A percentile compares a stretch with the other conserved stretches of the same genome.
These are phyloP conservation scores for Uria lomvia DNA, from an alignment of 2,113 vertebrate species.

Conservation along the genomic window DNA sequence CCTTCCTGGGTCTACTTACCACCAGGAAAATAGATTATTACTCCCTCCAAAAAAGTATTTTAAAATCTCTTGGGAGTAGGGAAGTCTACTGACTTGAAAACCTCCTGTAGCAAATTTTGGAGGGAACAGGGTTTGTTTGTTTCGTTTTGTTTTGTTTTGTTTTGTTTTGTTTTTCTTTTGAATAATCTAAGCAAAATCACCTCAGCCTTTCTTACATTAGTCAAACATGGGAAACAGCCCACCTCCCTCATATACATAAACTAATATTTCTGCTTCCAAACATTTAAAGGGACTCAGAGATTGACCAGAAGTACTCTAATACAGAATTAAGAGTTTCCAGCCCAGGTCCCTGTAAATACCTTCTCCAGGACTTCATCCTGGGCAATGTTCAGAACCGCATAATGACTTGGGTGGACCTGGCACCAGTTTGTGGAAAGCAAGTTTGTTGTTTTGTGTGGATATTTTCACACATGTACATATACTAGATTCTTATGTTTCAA, in stretches of 20 bases:
- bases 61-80: neutral
- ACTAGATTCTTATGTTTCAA: neutral
- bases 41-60: neutral
- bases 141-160: too few species aligned
- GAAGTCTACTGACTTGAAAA: neutral
- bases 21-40: neutral
- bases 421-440: neutral
- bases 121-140: accelerated
- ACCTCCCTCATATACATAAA: neutral
- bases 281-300: neutral
- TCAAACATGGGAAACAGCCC: neutral
- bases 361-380: neutral
- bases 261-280: neutral
- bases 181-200: neutral
- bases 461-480: neutral
- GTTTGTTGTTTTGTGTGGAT: neutral
- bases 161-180: neutral
- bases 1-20: neutral
- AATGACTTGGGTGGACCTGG: neutral
- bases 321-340: neutral
- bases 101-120: neutral
- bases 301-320: neutral
- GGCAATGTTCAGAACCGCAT: neutral
- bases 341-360: neutral
- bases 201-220: neutral